These are phyloP conservation scores for Lethenteron camtschaticum DNA, from an alignment of 2,113 vertebrate species.

Conservation along the genomic window DNA sequence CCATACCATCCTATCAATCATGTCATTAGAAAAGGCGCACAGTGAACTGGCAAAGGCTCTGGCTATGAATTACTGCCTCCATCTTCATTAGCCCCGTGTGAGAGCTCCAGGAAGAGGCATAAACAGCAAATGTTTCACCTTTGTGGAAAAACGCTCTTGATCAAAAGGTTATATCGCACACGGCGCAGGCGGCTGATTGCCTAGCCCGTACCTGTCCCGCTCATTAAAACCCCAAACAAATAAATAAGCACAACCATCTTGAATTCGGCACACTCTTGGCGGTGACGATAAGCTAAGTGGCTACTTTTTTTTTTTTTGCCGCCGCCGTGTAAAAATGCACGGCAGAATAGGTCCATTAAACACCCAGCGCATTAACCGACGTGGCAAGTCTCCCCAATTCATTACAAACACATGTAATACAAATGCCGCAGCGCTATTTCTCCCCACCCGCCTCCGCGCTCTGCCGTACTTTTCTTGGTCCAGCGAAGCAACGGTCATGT, in stretches of 20 bases:
- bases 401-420: conserved; percentile 4
- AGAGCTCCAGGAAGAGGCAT: not conserved
- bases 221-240: too few species aligned
- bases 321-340: not conserved
- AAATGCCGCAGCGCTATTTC: not conserved
- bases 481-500: conserved; percentile 4
- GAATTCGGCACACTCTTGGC: too few species aligned
- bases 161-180: not conserved
- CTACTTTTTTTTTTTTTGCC: too few species aligned
- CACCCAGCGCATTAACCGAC: conserved; percentile 3
- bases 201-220: too few species aligned
- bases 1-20: conserved; percentile 5
- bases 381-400: conserved; percentile 1
- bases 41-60: conserved; percentile 4
- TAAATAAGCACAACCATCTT: too few species aligned
- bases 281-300: too few species aligned
- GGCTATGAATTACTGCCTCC: conserved; percentile 6
- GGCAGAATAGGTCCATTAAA: conserved; percentile 3
- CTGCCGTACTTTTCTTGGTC: conserved; percentile 2
- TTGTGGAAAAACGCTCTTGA: not conserved
- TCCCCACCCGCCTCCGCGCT: not conserved
- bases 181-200: not conserved
- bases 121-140: conserved; percentile 2
- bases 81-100: conserved; percentile 5
- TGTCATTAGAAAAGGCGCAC: conserved; percentile 4